Percentiles rank a stretch among this genome's conserved stretches.
phyloP scores from a whole-genome alignment of 2,113 vertebrate species.

The Grus americana region DNA sequence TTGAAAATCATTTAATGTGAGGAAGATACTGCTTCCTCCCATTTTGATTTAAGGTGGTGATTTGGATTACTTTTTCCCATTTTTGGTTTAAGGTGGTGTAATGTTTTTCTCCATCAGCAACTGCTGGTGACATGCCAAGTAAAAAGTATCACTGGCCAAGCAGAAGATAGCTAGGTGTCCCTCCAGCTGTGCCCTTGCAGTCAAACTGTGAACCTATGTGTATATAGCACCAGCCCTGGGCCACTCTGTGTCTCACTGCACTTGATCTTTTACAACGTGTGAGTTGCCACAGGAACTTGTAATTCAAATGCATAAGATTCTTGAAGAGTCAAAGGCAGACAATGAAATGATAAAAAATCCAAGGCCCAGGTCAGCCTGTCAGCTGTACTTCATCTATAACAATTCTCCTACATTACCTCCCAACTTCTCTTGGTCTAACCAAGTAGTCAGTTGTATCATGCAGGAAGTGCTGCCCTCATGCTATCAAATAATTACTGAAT shows the following conservation, averaged over 20 bases:
- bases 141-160: not conserved
- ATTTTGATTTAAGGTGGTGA: not conserved
- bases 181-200: not conserved
- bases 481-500: not conserved
- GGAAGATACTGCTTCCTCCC: not conserved
- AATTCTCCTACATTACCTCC: not conserved
- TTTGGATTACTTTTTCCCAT: not conserved
- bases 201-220: accelerated
- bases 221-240: not conserved
- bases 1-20: not conserved
- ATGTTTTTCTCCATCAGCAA: not conserved
- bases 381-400: not conserved
- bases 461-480: not conserved
- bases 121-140: not conserved
- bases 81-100: not conserved
- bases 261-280: not conserved
- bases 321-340: not conserved
- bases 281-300: not conserved
- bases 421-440: not conserved
- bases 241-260: not conserved
- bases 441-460: not conserved
- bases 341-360: not conserved
- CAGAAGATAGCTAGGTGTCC: not conserved
- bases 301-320: not conserved
- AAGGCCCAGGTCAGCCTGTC: not conserved